Evolutionary conservation across 2,113 vertebrate genomes (phyloP).

Genomic region (Marcusenius ussheri): DNA sequence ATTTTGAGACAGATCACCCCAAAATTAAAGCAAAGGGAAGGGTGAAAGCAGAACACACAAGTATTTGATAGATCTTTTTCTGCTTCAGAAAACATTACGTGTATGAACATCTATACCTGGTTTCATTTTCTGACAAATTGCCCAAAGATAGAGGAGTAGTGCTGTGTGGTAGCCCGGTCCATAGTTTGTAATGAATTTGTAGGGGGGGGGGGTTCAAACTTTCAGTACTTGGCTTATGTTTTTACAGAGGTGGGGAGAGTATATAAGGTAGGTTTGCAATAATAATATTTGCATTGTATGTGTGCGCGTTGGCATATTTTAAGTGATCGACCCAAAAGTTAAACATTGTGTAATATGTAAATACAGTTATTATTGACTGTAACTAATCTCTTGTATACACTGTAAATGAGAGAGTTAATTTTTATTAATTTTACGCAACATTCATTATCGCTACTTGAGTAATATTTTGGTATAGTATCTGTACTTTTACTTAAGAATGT

Average conservation of each 20-base stretch:
- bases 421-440: neutral
- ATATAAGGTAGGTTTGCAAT: neutral
- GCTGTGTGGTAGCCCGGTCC: neutral
- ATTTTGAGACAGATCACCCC: neutral
- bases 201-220: neutral
- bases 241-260: neutral
- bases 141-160: neutral
- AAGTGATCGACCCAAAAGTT: neutral
- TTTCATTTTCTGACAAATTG: neutral
- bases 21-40: neutral
- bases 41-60: neutral
- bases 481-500: neutral
- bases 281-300: neutral
- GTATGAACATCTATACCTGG: neutral
- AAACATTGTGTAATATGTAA: neutral
- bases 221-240: neutral
- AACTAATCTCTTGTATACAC: neutral
- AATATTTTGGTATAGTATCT: neutral
- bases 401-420: neutral
- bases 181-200: neutral
- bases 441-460: neutral
- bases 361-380: neutral
- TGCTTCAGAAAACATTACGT: neutral
- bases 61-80: neutral
- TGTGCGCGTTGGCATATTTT: neutral